phyloP scores from a whole-genome alignment of 2,888 invertebrate species.

The Oligia latruncula region DNA sequence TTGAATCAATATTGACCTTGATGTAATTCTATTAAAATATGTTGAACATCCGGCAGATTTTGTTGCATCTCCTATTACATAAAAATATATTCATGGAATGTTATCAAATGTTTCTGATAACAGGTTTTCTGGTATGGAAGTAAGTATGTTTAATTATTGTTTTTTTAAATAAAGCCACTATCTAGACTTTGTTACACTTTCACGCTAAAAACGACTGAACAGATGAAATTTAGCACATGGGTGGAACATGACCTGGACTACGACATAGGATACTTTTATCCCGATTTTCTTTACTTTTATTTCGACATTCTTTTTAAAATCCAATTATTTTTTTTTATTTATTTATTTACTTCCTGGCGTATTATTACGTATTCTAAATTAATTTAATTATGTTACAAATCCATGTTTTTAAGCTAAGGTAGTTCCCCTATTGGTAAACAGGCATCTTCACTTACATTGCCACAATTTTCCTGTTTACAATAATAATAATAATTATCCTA shows the following conservation, averaged over 20 bases:
- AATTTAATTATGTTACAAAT: too few relatives aligned
- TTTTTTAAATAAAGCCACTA: not conserved
- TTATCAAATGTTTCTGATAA: slow-evolving; percentile 46
- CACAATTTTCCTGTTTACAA: not conserved
- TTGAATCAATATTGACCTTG: slow-evolving; percentile 15
- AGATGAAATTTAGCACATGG: too few relatives aligned
- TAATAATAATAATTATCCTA: not conserved
- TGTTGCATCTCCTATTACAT: slow-evolving; percentile 36
- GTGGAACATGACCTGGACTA: too few relatives aligned
- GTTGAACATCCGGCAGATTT: slow-evolving; percentile 25
- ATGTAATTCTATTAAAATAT: slow-evolving; percentile 8
- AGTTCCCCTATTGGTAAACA: not conserved
- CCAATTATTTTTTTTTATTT: not conserved
- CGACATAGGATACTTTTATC: too few relatives aligned
- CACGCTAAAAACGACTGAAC: too few relatives aligned
- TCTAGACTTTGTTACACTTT: not conserved
- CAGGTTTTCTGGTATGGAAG: not conserved
- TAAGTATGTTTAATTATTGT: not conserved
- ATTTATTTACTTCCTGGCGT: too few relatives aligned
- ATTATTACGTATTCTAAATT: too few relatives aligned
- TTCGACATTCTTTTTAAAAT: not conserved
- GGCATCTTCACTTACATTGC: not conserved
- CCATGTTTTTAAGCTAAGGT: too few relatives aligned
- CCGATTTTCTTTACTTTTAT: too few relatives aligned
- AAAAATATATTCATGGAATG: slow-evolving; percentile 10